Conservation (phyloP, 2,888 invertebrate species). For the Noctua fimbriata region DNA sequence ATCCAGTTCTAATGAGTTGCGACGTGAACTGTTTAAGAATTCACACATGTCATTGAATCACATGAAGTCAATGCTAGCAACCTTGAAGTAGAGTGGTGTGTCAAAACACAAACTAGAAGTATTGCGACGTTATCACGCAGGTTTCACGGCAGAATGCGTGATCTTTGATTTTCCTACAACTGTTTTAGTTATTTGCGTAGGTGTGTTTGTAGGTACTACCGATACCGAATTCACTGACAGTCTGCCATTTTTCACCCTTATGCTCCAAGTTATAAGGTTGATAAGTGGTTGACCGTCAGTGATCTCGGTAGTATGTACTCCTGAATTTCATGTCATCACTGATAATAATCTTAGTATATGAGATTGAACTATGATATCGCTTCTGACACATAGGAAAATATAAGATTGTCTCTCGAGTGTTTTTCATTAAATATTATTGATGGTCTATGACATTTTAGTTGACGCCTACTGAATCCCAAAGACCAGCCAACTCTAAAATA, state of each 20-base stretch:
- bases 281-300: no score
- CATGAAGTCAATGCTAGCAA: slow-evolving; percentile 57
- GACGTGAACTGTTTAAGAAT: slow-evolving; percentile 53
- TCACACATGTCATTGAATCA: slow-evolving; percentile 56
- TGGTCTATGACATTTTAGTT: background rate
- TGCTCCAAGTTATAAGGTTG: no score
- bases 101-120: slow-evolving; percentile 64
- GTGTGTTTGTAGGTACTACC: background rate
- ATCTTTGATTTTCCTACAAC: slow-evolving; percentile 43
- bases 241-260: no score
- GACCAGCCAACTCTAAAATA: background rate
- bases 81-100: slow-evolving; percentile 64
- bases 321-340: slow-evolving; percentile 13
- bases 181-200: slow-evolving; percentile 9
- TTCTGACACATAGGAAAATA: background rate
- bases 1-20: slow-evolving; percentile 31
- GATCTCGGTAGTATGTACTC: no score
- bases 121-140: slow-evolving; percentile 71
- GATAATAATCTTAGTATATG: background rate
- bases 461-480: background rate
- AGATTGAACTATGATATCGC: background rate
- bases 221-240: no score
- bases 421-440: background rate
- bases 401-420: background rate
- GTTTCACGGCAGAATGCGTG: slow-evolving; percentile 56